Evolutionary conservation across 2,797 vertebrate genomes (phyloP).

Genomic region (Notolepis coatsorum): DNA sequence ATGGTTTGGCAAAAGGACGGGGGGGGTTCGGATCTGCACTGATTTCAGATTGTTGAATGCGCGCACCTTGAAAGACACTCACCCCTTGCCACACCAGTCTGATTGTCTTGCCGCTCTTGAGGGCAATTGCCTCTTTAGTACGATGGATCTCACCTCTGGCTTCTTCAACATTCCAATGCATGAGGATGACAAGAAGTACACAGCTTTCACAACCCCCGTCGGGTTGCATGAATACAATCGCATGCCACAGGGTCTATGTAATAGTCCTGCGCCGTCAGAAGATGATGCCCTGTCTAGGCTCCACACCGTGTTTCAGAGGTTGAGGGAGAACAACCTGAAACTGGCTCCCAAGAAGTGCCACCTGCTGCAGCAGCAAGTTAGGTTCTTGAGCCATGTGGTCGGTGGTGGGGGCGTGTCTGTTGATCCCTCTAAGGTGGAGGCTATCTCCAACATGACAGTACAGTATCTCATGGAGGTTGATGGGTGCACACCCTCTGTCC

Average conservation of each 20-base stretch:
- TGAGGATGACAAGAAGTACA: constrained; percentile 17
- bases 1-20: constrained; percentile 37
- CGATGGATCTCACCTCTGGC: constrained; percentile 16
- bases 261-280: constrained; percentile 8
- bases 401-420: constrained; percentile 9
- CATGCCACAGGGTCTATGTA: too few species aligned
- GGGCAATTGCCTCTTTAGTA: constrained; percentile 11
- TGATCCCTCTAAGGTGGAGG: constrained; percentile 9
- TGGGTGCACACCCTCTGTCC: constrained; percentile 4
- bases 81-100: constrained; percentile 24
- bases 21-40: constrained; percentile 1
- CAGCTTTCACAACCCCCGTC: constrained; percentile 19
- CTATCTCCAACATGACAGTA: constrained; percentile 14
- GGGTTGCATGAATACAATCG: constrained; percentile 26
- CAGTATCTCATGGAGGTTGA: constrained; percentile 27
- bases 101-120: constrained; percentile 5
- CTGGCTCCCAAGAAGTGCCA: constrained; percentile 25
- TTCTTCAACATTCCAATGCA: constrained; percentile 11
- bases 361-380: neutral
- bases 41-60: constrained; percentile 42
- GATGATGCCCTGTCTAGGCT: constrained; percentile 13
- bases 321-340: constrained; percentile 4
- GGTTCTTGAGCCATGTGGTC: constrained; percentile 23
- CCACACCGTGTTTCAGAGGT: neutral
- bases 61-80: too few species aligned